Evolutionary conservation across 2,797 vertebrate genomes (phyloP), one percentile per base, ranked within the genome.

Genomic region (Onychomys arenicola): DNA sequence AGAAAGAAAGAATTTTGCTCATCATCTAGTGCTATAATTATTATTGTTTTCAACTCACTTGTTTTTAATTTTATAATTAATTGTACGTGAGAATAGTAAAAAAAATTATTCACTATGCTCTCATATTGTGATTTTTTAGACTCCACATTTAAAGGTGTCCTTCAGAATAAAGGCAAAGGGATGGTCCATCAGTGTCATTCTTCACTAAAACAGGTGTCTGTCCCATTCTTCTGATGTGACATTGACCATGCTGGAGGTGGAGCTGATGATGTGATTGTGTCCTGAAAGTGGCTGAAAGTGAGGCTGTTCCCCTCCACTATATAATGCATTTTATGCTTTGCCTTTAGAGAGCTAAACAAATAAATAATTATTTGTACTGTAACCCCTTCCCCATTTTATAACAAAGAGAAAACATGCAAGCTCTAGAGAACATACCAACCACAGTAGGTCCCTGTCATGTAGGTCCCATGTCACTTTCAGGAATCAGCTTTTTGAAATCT

Each of bases 11-110:
- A 67, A 23, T 63, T 96, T 96, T 97, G 10, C 29, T 75, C 80
- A n/a, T 2, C 94, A 49, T 61, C 10, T 91, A 76, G 11, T 91
- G n/a, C 12, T 93, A 16, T 52, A 11, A 52, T 75, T 82, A 96
- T 8, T 93, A 88, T 71, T 96, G 88, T 96, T 97, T 96, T 29
- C 16, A 95, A 82, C 16, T 65, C 40, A 96, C 34, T 90, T 89
- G 63, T 59, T 75, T 85, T 78, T 0, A 91, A 91, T 91, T 97
- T 97, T 96, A 55, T 1, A 12, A 94, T 96, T 94, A 5, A 81
- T 59, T 4, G 2, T 40, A 97, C 83, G 88, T 61, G 1, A 59
- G 57, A 55, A 59, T 43, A 52, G 0, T 55, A 6, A 55, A 2
- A 92, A 11, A 92, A 12, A 11, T 61, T 6, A 0, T n/a, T 87